These are phyloP conservation scores for Sepioteuthis lessoniana DNA, from an alignment of 2,888 invertebrate genomes.

Conservation along the genomic window DNA sequence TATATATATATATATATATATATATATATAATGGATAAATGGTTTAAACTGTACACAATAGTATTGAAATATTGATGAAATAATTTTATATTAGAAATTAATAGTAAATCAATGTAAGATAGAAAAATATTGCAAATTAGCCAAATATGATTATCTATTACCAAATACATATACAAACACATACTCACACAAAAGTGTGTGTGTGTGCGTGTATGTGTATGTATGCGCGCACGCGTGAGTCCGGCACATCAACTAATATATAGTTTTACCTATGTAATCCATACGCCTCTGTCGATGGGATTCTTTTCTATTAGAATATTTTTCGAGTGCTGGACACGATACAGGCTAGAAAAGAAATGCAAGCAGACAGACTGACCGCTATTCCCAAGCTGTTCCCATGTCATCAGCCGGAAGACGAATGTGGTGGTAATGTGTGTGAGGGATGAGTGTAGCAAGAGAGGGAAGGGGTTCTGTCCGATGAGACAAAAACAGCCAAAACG, in stretches of 20 bases:
- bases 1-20: no score
- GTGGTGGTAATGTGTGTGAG: background rate
- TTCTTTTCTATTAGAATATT: background rate
- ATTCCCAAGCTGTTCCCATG: background rate
- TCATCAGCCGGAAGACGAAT: background rate
- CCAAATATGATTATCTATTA: no score
- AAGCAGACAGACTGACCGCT: background rate
- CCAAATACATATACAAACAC: background rate
- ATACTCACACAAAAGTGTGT: background rate
- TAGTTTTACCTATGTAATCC: slow-evolving; percentile 19
- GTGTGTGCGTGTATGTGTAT: no score
- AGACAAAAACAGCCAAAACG: background rate
- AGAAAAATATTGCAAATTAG: no score
- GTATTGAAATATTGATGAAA: no score
- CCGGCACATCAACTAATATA: background rate
- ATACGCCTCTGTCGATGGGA: background rate
- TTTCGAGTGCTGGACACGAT: background rate
- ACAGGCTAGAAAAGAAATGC: background rate
- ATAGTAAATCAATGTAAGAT: no score
- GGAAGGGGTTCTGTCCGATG: background rate
- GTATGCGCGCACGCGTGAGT: no score
- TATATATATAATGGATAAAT: no score
- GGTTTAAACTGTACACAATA: no score
- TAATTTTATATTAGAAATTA: no score
- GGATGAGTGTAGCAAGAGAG: no score